A percentile compares a stretch with the other conserved stretches of the same genome.
Conservation (phyloP, 2,888 invertebrate genomes). For the Macrosiphum euphorbiae region DNA sequence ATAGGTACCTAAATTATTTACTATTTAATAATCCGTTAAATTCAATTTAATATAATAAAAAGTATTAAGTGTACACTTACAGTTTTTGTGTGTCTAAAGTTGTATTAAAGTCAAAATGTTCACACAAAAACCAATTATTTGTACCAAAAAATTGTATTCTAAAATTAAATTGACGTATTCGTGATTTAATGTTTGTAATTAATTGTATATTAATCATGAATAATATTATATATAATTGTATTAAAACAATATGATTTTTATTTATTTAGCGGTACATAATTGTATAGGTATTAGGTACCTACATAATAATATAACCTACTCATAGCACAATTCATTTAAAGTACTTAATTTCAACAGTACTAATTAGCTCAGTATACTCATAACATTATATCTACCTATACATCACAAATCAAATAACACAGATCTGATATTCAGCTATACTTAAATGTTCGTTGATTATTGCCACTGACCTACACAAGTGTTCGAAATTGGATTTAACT, state of each 20-base stretch:
- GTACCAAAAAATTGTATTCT: not conserved
- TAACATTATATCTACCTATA: not conserved
- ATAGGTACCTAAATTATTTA: not conserved
- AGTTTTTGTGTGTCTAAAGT: constrained; percentile 44
- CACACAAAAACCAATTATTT: constrained; percentile 41
- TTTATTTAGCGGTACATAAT: not conserved
- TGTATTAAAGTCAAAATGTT: constrained; percentile 38
- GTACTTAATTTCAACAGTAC: not conserved
- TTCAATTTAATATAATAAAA: not conserved
- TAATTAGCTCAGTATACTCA: not conserved
- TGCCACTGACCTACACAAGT: not conserved
- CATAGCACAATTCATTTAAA: not conserved
- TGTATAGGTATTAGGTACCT: not conserved
- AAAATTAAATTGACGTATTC: not conserved
- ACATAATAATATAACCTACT: not conserved
- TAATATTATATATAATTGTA: not conserved
- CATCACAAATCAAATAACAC: not conserved
- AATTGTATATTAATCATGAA: not conserved
- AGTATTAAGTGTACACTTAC: not conserved
- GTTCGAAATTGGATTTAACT: not conserved
- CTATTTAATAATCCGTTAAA: not conserved
- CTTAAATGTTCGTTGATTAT: not conserved
- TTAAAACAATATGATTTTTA: not conserved
- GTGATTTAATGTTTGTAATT: not conserved
- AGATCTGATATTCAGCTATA: not conserved